Base-by-base conservation (phyloP, 2,113 vertebrate genomes). In the Micronycteris hirsuta region DNA sequence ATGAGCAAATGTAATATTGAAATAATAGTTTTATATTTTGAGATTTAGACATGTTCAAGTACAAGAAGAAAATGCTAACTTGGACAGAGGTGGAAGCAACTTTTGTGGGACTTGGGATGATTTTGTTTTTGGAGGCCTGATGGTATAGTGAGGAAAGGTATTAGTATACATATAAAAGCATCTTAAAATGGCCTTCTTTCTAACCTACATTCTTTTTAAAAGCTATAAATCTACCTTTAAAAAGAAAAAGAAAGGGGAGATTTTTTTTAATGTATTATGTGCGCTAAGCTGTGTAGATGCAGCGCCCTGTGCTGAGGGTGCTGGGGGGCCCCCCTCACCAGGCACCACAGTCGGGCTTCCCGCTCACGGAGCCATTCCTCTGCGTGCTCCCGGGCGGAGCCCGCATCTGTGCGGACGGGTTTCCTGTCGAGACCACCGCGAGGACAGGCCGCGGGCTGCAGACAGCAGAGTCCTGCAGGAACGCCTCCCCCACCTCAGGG, bases 11-110 rank as follows among this genome's bases (percentile, higher is more conserved):
- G 88, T 83, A 80, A 86, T 91, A 84, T 49, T 4, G 52, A 96
- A 98, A 94, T 95, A 41, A 16, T 68, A 86, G 87, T 94, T 97
- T 97, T 86, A 52, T 89, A 95, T 96, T 96, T 78, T 97, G 56
- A 96, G 85, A 83, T 87, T 67, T 93, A 87, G 84, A 90, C 77
- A 89, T 33, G 90, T 80, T 86, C 61, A 96, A 58, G 71, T 97
- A 84, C 93, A 93, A 92, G 84, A 77, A 90, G 84, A 45, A 88
- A 80, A 95, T 94, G 19, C 45, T 86, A 83, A 92, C 89, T 95
- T 70, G 76, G 84, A 92, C 84, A 65, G 86, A 96, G 87, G 17
- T 54, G 54, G 67, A 95, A 87, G 45, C 3, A 49, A 38, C 31
- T 91, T 77, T 90, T 86, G 33, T 13, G 92, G 80, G 95, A 77